Conservation (phyloP, 1,140 invertebrate genomes). For the Dinothrombium tinctorium region DNA sequence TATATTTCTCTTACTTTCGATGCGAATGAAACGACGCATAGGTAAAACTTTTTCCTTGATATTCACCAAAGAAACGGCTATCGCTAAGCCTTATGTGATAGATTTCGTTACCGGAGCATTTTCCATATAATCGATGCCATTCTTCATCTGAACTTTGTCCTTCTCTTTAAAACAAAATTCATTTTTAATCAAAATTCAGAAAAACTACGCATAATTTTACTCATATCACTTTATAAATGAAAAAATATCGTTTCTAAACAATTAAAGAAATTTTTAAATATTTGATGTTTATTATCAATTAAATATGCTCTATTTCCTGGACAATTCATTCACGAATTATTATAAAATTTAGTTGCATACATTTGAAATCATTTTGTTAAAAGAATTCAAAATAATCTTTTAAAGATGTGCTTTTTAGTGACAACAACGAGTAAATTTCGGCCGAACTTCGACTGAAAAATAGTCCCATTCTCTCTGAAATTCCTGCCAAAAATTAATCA, state of each 20-base stretch:
- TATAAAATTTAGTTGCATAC: too few species aligned
- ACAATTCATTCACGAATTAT: too few species aligned
- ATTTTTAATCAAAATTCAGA: too few species aligned
- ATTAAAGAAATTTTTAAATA: background rate
- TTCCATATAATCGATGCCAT: constrained; percentile 87
- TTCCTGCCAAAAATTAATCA: too few species aligned
- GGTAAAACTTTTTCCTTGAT: constrained; percentile 92
- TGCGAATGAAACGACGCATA: constrained; percentile 96
- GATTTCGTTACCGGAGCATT: constrained; percentile 95
- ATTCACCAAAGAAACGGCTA: constrained; percentile 89
- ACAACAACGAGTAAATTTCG: too few species aligned
- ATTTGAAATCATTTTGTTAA: too few species aligned
- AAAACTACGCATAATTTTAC: background rate
- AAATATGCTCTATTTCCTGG: too few species aligned
- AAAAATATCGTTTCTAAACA: background rate
- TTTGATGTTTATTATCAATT: background rate
- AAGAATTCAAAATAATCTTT: too few species aligned
- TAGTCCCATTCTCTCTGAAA: too few species aligned
- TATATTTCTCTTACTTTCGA: constrained; percentile 83
- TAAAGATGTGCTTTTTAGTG: too few species aligned
- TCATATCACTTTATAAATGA: background rate
- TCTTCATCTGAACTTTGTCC: constrained; percentile 81
- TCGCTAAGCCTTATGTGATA: constrained; percentile 88
- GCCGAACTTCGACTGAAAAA: too few species aligned
- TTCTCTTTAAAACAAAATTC: too few species aligned